A percentile compares a stretch with the other conserved stretches of the same genome.
phyloP scores from a whole-genome alignment of 2,113 vertebrate species.

The Psophia crepitans region DNA sequence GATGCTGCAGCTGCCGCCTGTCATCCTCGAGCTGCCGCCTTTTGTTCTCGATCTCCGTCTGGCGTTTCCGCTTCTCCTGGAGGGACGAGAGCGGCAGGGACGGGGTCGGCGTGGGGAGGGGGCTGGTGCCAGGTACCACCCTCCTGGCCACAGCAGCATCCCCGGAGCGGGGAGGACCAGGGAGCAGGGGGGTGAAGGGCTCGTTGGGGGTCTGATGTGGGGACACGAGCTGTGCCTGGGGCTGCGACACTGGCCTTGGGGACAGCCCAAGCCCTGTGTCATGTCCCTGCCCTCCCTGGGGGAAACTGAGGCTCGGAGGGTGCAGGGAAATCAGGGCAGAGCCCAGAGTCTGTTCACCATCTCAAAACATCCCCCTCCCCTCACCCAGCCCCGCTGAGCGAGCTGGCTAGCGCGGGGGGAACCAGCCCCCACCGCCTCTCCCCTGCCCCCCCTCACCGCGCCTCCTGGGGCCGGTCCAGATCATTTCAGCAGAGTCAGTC shows the following conservation, averaged over 20 bases:
- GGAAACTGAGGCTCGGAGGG: background rate
- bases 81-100: background rate
- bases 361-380: background rate
- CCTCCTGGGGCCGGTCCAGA: background rate
- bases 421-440: background rate
- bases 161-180: fast-evolving
- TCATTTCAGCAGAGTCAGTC: background rate
- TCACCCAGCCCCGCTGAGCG: background rate
- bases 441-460: background rate
- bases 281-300: background rate
- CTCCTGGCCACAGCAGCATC: background rate
- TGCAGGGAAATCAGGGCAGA: background rate
- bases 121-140: background rate
- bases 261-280: background rate
- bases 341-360: background rate
- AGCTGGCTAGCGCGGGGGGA: background rate
- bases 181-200: fast-evolving
- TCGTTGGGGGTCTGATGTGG: background rate
- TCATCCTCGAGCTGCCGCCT: constrained; percentile 88
- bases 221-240: fast-evolving
- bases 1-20: constrained; percentile 85
- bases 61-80: constrained; percentile 89
- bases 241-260: background rate
- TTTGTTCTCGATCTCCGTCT: constrained; percentile 87
- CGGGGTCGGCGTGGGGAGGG: background rate